Percentiles rank a stretch among this genome's conserved stretches.
Evolutionary conservation across 2,888 invertebrate genomes (phyloP).

Genomic region (Thelaira solivaga): DNA sequence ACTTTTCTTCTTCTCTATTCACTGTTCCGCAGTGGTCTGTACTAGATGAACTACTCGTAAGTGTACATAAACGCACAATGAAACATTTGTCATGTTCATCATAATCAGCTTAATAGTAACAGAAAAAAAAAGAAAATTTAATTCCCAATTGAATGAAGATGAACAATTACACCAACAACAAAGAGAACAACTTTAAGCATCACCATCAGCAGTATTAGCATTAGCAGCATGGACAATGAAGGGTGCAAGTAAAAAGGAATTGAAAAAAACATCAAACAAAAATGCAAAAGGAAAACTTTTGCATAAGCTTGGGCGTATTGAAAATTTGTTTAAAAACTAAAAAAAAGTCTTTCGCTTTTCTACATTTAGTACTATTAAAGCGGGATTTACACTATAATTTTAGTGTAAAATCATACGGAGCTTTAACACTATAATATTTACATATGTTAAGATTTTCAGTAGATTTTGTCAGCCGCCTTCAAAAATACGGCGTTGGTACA

Average conservation of each 20-base stretch:
- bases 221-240: slow-evolving; percentile 46
- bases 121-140: too few relatives aligned
- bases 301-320: neutral
- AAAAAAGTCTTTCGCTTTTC: neutral
- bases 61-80: slow-evolving; percentile 53
- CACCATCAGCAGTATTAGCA: slow-evolving; percentile 1
- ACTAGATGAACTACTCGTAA: too few relatives aligned
- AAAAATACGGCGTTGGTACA: too few relatives aligned
- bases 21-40: too few relatives aligned
- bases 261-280: neutral
- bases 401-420: too few relatives aligned
- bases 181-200: neutral
- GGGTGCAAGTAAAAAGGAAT: slow-evolving; percentile 28
- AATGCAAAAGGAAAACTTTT: neutral
- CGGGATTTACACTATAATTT: too few relatives aligned
- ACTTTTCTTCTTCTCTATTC: slow-evolving; percentile 46
- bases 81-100: slow-evolving; percentile 60
- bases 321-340: slow-evolving; percentile 9
- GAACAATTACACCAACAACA: slow-evolving; percentile 18
- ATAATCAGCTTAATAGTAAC: slow-evolving; percentile 63
- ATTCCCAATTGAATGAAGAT: slow-evolving; percentile 59
- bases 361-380: neutral
- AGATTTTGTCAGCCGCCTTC: too few relatives aligned
- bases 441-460: too few relatives aligned
- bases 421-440: too few relatives aligned